Conservation (phyloP, 1,140 invertebrate species). For the Galleria mellonella region DNA sequence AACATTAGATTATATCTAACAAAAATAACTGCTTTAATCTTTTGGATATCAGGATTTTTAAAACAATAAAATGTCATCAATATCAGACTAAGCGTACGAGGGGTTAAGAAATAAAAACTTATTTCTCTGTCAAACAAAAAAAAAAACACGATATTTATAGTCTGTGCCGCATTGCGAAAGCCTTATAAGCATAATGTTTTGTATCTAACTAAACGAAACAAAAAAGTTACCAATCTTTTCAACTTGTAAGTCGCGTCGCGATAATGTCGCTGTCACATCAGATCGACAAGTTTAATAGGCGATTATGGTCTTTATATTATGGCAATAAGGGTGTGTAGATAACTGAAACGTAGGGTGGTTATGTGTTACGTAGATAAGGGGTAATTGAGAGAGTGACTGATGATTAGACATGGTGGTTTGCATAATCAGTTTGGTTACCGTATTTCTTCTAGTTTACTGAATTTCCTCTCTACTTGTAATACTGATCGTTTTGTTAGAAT, state of each 20-base stretch:
- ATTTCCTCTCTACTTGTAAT: no score
- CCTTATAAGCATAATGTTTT: background rate
- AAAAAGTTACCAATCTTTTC: conserved; percentile 24
- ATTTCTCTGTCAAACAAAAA: background rate
- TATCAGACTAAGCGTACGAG: no score
- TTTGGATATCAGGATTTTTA: no score
- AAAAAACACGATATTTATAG: background rate
- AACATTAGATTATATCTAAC: no score
- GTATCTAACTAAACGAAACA: conserved; percentile 13
- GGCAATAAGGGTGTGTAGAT: conserved; percentile 7
- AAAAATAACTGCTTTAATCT: no score
- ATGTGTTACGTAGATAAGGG: conserved; percentile 43
- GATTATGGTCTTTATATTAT: conserved; percentile 20
- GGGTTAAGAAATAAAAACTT: background rate
- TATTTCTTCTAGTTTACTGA: no score
- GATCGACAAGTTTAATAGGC: conserved; percentile 11
- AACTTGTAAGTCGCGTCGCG: conserved; percentile 1
- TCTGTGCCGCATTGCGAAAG: background rate
- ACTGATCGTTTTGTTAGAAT: no score
- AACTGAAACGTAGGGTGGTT: conserved; percentile 20
- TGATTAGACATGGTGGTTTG: conserved; percentile 41
- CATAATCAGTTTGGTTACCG: conserved; percentile 24
- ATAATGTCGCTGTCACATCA: conserved; percentile 29
- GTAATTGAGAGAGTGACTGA: conserved; percentile 54
- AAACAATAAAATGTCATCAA: no score